Percentiles rank a stretch among this genome's conserved stretches.
phyloP scores from a whole-genome alignment of 2,113 vertebrate genomes.

The Kryptolebias marmoratus region DNA sequence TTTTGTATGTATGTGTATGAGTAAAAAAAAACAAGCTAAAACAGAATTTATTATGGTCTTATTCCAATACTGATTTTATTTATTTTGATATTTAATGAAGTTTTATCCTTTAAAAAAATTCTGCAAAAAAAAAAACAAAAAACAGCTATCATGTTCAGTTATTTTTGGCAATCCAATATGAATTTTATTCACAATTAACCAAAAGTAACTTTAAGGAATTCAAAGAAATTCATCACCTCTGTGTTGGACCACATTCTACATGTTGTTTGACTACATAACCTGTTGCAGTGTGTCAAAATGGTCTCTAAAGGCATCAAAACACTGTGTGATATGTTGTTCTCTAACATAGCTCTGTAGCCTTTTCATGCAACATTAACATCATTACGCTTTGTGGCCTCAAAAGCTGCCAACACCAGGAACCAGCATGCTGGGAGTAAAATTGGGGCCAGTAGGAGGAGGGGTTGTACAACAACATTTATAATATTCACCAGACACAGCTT shows the following conservation, averaged over 20 bases:
- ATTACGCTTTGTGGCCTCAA: constrained; percentile 30
- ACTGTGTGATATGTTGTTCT: constrained; percentile 23
- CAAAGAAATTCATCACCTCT: background rate
- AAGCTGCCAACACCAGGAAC: constrained; percentile 35
- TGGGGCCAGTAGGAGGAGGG: constrained; percentile 31
- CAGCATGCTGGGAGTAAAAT: constrained; percentile 47
- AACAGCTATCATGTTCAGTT: background rate
- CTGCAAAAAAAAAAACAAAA: no score
- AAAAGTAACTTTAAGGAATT: background rate
- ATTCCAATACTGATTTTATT: no score
- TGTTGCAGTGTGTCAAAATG: constrained; percentile 44
- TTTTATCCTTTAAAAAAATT: no score
- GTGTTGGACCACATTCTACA: background rate
- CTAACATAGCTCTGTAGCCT: constrained; percentile 45
- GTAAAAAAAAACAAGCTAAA: no score
- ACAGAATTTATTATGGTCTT: no score
- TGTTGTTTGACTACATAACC: constrained; percentile 28
- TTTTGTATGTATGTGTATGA: no score
- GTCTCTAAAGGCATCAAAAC: constrained; percentile 47
- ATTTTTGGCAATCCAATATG: background rate
- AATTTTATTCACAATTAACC: background rate
- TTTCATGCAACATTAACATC: constrained; percentile 73
- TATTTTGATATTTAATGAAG: no score
- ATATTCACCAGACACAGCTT: constrained; percentile 56
- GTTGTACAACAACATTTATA: constrained; percentile 44